These are phyloP conservation scores for Biston stratarius DNA, from an alignment of 2,888 invertebrate genomes.

Conservation along the genomic window DNA sequence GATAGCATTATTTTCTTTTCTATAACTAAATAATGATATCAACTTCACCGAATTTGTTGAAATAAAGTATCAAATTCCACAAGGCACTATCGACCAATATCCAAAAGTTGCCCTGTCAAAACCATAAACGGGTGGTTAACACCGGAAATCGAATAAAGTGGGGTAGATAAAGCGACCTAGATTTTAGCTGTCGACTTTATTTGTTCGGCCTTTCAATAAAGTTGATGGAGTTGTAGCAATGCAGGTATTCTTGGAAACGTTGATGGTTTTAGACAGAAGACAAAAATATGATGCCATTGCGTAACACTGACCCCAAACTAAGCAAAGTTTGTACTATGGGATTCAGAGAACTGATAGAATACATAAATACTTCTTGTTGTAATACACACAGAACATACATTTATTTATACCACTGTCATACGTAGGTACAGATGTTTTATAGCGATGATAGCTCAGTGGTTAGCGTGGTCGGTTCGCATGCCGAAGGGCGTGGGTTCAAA, in stretches of 20 bases:
- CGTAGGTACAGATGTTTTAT: too few species aligned
- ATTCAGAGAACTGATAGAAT: too few species aligned
- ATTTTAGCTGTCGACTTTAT: conserved; percentile 28
- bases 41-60: not conserved
- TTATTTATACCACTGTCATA: too few species aligned
- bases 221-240: conserved; percentile 18
- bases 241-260: conserved; percentile 3
- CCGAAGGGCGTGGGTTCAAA: too few species aligned
- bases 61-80: not conserved
- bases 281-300: not conserved
- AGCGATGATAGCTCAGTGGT: too few species aligned
- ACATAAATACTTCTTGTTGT: too few species aligned
- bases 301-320: not conserved
- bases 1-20: too few species aligned
- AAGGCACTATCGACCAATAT: not conserved
- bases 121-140: conserved; percentile 32
- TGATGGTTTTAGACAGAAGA: not conserved
- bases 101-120: conserved; percentile 1
- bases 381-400: too few species aligned
- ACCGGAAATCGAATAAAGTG: conserved; percentile 37
- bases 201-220: conserved; percentile 23
- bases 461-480: too few species aligned
- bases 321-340: too few species aligned
- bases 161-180: conserved; percentile 39
- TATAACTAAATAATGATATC: not conserved